Conservation (phyloP, 2,113 vertebrate genomes). For the Nothocercus julius region DNA sequence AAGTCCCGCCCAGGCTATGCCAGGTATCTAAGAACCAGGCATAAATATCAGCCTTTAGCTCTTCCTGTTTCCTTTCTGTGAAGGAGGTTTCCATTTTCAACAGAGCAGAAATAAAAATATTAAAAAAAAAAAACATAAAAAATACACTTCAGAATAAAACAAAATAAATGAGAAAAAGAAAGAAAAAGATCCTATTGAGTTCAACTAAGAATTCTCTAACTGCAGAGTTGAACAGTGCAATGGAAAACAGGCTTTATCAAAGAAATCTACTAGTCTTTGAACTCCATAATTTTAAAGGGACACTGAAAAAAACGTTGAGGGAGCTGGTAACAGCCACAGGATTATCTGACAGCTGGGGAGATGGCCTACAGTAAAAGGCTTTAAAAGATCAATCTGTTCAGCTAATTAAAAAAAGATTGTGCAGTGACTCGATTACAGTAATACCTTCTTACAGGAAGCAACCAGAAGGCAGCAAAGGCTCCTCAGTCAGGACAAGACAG, state of each 20-base stretch:
- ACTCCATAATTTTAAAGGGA: background rate
- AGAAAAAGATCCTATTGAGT: background rate
- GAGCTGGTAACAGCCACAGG: background rate
- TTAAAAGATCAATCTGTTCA: constrained; percentile 13
- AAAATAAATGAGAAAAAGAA: background rate
- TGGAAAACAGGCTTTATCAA: background rate
- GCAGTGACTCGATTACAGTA: constrained; percentile 9
- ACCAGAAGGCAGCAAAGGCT: background rate
- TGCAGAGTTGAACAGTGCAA: background rate
- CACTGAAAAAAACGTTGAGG: background rate
- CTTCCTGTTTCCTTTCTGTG: background rate
- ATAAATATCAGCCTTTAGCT: background rate
- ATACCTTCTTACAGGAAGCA: background rate
- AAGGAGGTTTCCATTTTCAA: background rate
- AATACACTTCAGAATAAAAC: too few species aligned
- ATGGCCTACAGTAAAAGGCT: background rate
- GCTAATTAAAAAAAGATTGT: constrained; percentile 35
- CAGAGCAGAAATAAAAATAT: rapidly evolving
- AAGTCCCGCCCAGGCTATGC: background rate
- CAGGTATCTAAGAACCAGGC: background rate
- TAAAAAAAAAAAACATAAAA: background rate
- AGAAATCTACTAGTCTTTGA: background rate
- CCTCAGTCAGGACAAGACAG: background rate
- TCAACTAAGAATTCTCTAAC: background rate
- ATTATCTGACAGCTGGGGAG: constrained; percentile 49